These are phyloP conservation scores for Heterocephalus glaber DNA, from an alignment of 2,113 vertebrate species.

Conservation along the genomic window DNA sequence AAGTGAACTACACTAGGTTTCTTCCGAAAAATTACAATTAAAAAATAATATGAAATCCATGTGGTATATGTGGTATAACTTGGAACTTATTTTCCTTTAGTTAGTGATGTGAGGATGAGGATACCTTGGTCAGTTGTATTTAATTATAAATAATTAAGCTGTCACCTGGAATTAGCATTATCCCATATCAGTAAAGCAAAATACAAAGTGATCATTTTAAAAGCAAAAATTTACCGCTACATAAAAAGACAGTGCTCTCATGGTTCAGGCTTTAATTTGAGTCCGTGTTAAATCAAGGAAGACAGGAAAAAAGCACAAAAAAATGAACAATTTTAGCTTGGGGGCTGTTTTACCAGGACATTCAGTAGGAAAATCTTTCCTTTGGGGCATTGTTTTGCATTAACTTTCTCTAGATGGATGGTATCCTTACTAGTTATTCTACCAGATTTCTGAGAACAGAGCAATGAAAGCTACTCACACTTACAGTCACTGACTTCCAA, in stretches of 20 bases:
- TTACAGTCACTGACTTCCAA: neutral
- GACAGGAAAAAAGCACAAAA: neutral
- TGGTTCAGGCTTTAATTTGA: neutral
- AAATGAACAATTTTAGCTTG: neutral
- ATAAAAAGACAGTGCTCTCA: neutral
- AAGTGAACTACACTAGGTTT: conserved; percentile 18
- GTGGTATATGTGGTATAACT: neutral
- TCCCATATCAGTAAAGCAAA: neutral
- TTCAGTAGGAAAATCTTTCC: neutral
- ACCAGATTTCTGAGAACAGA: neutral
- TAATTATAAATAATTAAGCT: neutral
- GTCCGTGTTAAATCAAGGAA: neutral
- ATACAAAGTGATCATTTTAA: neutral
- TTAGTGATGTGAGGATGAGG: neutral
- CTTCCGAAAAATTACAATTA: neutral
- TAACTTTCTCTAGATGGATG: neutral
- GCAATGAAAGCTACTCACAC: neutral
- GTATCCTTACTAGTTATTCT: neutral
- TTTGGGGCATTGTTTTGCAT: neutral
- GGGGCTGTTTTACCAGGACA: neutral
- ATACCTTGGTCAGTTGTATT: neutral
- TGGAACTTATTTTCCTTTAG: neutral
- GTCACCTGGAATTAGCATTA: neutral
- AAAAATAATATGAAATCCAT: neutral
- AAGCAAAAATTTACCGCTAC: neutral